Evolutionary conservation across 2,888 invertebrate species (phyloP).

Genomic region (Hypena proboscidalis): DNA sequence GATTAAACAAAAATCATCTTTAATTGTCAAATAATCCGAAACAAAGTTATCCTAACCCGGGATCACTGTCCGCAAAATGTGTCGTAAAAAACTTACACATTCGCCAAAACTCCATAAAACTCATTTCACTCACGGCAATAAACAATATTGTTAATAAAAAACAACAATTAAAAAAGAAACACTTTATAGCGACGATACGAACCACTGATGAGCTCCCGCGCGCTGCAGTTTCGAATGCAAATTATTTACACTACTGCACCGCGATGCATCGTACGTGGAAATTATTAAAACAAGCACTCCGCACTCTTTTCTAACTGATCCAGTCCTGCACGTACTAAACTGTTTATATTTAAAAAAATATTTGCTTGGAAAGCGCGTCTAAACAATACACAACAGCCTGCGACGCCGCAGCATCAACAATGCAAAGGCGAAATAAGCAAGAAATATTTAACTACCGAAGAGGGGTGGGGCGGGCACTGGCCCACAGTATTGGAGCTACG

Average conservation of each 20-base stretch:
- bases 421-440: conserved; percentile 86
- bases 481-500: conserved; percentile 84
- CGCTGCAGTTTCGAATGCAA: conserved; percentile 77
- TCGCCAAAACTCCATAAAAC: conserved; percentile 48
- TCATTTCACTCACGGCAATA: conserved; percentile 59
- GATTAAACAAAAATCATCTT: no score
- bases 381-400: conserved; percentile 84
- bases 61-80: conserved; percentile 6
- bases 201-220: conserved; percentile 78
- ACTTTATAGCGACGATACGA: conserved; percentile 75
- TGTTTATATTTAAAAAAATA: conserved; percentile 63
- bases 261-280: conserved; percentile 63
- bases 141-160: conserved; percentile 54
- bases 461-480: conserved; percentile 79
- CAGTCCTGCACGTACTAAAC: conserved; percentile 20
- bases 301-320: conserved; percentile 32
- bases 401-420: conserved; percentile 84
- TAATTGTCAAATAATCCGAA: no score
- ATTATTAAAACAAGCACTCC: conserved; percentile 29
- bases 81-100: conserved; percentile 43
- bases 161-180: conserved; percentile 60
- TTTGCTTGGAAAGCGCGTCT: conserved; percentile 72
- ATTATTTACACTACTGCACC: conserved; percentile 79
- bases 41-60: no score
- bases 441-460: conserved; percentile 85